Evolutionary conservation across 2,888 invertebrate species (phyloP).

Genomic region (Agrotis segetum): DNA sequence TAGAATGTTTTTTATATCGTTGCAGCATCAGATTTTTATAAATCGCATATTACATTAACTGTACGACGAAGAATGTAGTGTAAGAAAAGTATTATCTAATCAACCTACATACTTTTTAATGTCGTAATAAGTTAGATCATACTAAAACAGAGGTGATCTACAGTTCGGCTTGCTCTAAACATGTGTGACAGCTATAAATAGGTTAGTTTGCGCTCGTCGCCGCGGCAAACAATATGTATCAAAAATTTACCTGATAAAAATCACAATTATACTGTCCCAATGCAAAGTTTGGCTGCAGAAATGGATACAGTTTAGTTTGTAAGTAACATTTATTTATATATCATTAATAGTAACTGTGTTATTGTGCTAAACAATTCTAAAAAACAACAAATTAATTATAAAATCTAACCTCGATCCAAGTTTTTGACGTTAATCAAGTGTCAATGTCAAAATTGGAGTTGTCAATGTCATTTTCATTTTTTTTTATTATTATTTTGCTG

Average conservation of each 20-base stretch:
- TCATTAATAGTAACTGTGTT: not conserved
- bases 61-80: conserved; percentile 30
- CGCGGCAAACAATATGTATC: conserved; percentile 62
- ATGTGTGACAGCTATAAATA: conserved; percentile 82
- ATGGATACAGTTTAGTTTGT: conserved; percentile 61
- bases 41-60: conserved; percentile 12
- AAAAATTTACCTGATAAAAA: conserved; percentile 60
- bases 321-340: conserved; percentile 37
- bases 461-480: conserved; percentile 11
- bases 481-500: too few relatives aligned
- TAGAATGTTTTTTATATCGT: not conserved
- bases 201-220: conserved; percentile 75
- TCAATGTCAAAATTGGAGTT: conserved; percentile 19
- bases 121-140: conserved; percentile 48
- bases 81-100: conserved; percentile 34
- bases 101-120: conserved; percentile 35
- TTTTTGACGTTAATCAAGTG: conserved; percentile 34
- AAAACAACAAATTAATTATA: conserved; percentile 18
- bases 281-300: conserved; percentile 42
- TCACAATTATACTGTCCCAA: conserved; percentile 60
- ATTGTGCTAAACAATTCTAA: conserved; percentile 6
- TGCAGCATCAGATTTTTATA: not conserved
- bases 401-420: conserved; percentile 44
- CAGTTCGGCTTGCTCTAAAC: conserved; percentile 36
- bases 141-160: conserved; percentile 50